Conservation (phyloP, 2,797 vertebrate genomes). For the Crenuchus spilurus region DNA sequence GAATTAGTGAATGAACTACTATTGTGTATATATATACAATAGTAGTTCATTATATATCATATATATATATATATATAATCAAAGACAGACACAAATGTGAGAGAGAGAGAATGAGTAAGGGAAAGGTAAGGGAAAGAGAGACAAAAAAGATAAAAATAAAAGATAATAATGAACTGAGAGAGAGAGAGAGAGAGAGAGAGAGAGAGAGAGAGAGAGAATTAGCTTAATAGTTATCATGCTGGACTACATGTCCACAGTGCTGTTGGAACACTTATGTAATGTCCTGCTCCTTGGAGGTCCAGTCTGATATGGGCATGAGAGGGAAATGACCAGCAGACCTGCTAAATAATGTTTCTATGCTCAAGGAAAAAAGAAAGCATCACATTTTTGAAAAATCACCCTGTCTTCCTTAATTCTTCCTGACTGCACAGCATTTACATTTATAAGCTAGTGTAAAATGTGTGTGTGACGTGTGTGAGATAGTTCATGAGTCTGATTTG, state of each 20-base stretch:
- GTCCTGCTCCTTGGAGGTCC: constrained; percentile 65
- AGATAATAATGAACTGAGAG: no score
- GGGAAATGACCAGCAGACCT: constrained; percentile 13
- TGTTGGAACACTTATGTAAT: constrained; percentile 64
- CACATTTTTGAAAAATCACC: background rate
- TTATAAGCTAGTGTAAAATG: constrained; percentile 30
- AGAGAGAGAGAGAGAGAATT: constrained; percentile 17
- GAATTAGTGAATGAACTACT: no score
- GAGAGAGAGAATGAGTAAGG: no score
- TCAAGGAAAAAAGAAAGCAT: background rate
- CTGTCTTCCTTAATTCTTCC: constrained; percentile 18
- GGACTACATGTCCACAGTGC: constrained; percentile 57
- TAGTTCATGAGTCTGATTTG: constrained; percentile 37
- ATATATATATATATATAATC: no score
- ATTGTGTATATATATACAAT: no score
- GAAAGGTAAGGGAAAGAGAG: constrained; percentile 29
- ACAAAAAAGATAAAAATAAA: no score
- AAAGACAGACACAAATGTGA: no score
- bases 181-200: constrained; percentile 12
- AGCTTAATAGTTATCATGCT: constrained; percentile 62
- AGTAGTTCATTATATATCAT: no score
- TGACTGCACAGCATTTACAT: constrained; percentile 26
- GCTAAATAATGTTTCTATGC: constrained; percentile 47
- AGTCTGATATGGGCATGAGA: constrained; percentile 60
- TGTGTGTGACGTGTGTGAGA: constrained; percentile 45